Evolutionary conservation across 2,888 invertebrate species (phyloP), one percentile per base, ranked within the genome.

Genomic region (Spisula solida): DNA sequence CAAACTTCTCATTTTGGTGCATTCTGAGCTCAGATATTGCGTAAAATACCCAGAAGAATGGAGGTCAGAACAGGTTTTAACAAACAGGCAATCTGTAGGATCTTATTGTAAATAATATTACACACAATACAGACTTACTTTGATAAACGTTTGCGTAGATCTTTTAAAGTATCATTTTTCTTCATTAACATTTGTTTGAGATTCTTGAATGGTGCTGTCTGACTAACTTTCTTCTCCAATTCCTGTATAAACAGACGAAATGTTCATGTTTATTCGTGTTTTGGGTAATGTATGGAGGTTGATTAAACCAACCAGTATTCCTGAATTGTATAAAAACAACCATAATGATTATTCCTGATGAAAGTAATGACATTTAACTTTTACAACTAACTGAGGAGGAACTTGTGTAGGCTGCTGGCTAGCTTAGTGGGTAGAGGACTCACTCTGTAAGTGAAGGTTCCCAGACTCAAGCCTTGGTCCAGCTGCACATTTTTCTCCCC

Each of bases 81-180:
- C n/a, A n/a, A n/a, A n/a, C n/a, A n/a, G n/a, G n/a, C n/a, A 8
- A 41, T 41, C 41, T 41, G 41, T 41, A 5, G 41, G 14, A 14
- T 51, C 51, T 5, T 51, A 51, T 51, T 51, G 51, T 51, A 51
- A 14, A 60, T 60, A 25, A 25, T 25, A 25, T 2, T 25, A 66
- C 8, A 66, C 8, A 25, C 20, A 66, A n/a, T 66, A 10, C 25
- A 25, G 60, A 66, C 95, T 94, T 95, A 97, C 96, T 96, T 96
- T 70, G 94, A 90, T 75, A 97, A 94, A 88, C 96, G 96, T 93
- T 96, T 96, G 83, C 97, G 94, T 70, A 97, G 94, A 41, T 96
- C 96, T 94, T 97, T 97, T 70, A 97, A 96, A 91, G 97, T 97
- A 34, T 97, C 97, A 94, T 97, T 97, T 94, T 97, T 97, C 94